Evolutionary conservation across 2,797 vertebrate species (phyloP), one percentile per base, ranked within the genome.

Genomic region (Nannoperca australis): DNA sequence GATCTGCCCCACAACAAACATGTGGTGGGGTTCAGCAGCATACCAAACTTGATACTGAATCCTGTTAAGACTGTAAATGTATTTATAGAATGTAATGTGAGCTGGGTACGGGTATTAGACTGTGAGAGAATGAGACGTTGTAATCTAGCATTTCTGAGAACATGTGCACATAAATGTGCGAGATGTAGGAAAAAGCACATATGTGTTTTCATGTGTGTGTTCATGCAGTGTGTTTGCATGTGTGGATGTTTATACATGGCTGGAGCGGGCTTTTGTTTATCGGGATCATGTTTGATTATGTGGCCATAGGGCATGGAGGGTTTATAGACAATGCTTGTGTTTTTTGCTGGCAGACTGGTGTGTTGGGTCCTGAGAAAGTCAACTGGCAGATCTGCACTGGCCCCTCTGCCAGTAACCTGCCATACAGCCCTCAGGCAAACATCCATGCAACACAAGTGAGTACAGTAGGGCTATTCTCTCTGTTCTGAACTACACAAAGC

Each of bases 21-120:
- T 84, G 83, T 85, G 82, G 58, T 73, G 60, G 76, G 69, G 76
- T 86, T 83, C 53, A 88, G 74, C 82, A 83, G 68, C 85, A 87
- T 85, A 78, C 86, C 84, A 88, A 76, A 78, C 74, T 65, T 79
- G 81, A 88, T 79, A 88, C 82, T 49, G 59, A 74, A 70, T 63
- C 83, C 67, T 72, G 73, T 83, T 89, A 88, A 88, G 80, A 89
- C 87, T 85, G 74, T 89, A 81, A 82, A 87, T 90, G 78, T 93
- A 92, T 93, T 93, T 90, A 89, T 91, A 91, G 83, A 82, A 73
- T 72, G 90, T 61, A 90, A 92, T 84, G 58, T 81, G 87, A 92
- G 81, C 84, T 66, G 61, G 75, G 42, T 62, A 68, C 2, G 61
- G 72, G 78, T 72, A 74, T 91, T 76, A 84, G 81, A 87, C 67